Evolutionary conservation across 2,888 invertebrate species (phyloP), one percentile per base, ranked within the genome.

Genomic region (Sclerodermus sp.): DNA sequence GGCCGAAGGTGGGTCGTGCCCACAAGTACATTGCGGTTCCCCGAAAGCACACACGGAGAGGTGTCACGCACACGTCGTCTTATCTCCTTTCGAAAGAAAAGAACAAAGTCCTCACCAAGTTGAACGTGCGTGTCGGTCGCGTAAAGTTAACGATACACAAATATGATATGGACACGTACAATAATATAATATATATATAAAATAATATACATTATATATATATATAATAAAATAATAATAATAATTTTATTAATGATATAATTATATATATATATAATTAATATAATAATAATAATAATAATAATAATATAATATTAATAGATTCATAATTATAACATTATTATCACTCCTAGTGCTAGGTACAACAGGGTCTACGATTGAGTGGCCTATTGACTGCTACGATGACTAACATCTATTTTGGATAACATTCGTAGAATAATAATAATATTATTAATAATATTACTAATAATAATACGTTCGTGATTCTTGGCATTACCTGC

Each of bases 291-390:
- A 52, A 55, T 62, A 58, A 60, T 57, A 62, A 62, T 56, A 52
- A 23, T 46, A 48, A 46, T 39, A 45, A 50, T 44, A 53, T 29
- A 47, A 46, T 41, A 52, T 46, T 49, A 38, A 46, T 39, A 47
- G 44, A 62, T 60, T 57, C 50, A 67, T 64, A 64, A 64, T 58
- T 60, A 71, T 71, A 68, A 70, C 70, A 74, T 72, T 68, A 67
- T 70, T 71, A 70, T 72, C 74, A 70, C 74, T 72, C 68, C 68
- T 70, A 69, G 70, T 67, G 68, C 72, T 70, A 70, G 64, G 67
- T 72, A 75, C 74, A 70, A 69, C 62, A 62, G 57, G 66, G 64
- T 55, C 66, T 61, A 58, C 50, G 38, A 8, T 34, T 12, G 34
- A 13, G 34, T 4, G 34, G 23, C 23, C 23, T 14, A 15, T 38